Percentiles rank a stretch among this genome's conserved stretches.
Conservation (phyloP, 1,140 invertebrate species). For the Lutraria rhynchaena region DNA sequence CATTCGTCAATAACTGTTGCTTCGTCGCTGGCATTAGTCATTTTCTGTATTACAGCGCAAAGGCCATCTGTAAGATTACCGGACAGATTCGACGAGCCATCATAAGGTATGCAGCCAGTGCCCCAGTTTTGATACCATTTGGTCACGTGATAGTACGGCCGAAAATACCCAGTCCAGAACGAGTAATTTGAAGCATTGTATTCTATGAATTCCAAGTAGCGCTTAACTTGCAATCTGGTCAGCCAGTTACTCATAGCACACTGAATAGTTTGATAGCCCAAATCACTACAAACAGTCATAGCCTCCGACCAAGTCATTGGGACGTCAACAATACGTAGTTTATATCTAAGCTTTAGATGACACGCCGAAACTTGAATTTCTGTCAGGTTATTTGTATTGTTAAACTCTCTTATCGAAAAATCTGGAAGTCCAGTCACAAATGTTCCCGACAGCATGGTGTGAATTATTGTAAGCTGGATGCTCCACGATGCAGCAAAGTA, state of each 20-base stretch:
- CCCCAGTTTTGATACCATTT: neutral
- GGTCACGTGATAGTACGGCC: neutral
- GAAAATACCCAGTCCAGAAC: slow-evolving; percentile 1
- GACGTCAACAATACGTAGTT: neutral
- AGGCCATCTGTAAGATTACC: neutral
- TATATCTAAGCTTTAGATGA: too few relatives aligned
- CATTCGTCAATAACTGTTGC: neutral
- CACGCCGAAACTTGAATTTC: too few relatives aligned
- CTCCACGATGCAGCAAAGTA: too few relatives aligned
- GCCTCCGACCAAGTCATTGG: neutral
- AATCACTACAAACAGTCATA: neutral
- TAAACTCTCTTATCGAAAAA: too few relatives aligned
- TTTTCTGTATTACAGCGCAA: neutral
- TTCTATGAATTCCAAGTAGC: neutral
- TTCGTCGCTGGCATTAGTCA: too few relatives aligned
- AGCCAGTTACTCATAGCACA: neutral
- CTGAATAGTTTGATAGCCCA: neutral
- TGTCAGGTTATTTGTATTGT: too few relatives aligned
- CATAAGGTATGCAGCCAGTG: neutral
- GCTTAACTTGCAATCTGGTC: neutral
- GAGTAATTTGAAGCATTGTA: neutral
- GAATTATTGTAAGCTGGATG: too few relatives aligned
- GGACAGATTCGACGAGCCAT: too few relatives aligned
- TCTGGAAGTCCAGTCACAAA: too few relatives aligned
- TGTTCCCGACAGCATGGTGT: too few relatives aligned